phyloP scores from a whole-genome alignment of 2,888 invertebrate species.

The Hyles lineata region DNA sequence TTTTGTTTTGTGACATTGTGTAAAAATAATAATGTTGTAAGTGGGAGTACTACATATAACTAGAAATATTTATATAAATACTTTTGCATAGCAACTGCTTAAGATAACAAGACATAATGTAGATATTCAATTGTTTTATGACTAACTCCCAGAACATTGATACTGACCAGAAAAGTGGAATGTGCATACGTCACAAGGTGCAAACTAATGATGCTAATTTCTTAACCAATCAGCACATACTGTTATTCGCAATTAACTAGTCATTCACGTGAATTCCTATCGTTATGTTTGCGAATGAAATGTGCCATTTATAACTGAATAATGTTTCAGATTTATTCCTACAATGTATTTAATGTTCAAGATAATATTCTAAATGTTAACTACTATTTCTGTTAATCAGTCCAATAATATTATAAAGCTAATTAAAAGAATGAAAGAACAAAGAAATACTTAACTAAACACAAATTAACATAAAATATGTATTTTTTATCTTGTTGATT shows the following conservation, averaged over 20 bases:
- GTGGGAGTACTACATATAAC: too few relatives aligned
- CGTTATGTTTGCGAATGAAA: background rate
- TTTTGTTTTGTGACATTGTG: too few relatives aligned
- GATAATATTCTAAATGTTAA: background rate
- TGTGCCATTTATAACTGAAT: constrained; percentile 3
- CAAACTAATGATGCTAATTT: background rate
- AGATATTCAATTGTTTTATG: background rate
- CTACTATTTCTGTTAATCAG: too few relatives aligned
- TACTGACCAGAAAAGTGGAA: background rate
- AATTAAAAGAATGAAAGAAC: too few relatives aligned
- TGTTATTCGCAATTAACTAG: constrained; percentile 10
- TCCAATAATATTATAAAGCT: too few relatives aligned
- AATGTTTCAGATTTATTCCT: background rate
- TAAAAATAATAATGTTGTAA: too few relatives aligned
- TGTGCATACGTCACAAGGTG: constrained; percentile 11
- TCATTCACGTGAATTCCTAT: background rate
- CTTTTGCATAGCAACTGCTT: too few relatives aligned
- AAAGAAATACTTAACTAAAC: too few relatives aligned
- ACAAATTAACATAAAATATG: too few relatives aligned
- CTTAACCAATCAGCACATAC: background rate
- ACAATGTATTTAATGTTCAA: background rate
- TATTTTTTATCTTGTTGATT: too few relatives aligned
- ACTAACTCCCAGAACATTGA: constrained; percentile 3
- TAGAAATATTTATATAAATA: too few relatives aligned
- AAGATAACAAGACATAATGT: background rate